phyloP scores from a whole-genome alignment of 2,888 invertebrate genomes.

The Timandra comae region DNA sequence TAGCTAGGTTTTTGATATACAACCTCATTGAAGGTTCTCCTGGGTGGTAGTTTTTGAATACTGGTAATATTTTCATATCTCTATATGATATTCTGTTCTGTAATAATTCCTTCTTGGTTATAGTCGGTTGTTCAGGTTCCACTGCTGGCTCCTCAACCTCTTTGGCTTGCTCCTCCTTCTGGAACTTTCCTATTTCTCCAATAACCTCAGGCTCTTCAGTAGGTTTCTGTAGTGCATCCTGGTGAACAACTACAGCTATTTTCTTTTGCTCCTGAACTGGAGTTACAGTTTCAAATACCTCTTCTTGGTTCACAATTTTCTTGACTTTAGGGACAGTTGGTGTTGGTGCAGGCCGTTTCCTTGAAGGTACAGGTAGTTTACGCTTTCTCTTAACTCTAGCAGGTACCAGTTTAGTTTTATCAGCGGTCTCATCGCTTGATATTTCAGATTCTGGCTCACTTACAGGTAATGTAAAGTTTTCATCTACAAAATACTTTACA shows the following conservation, averaged over 20 bases:
- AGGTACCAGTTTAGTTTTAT: constrained; percentile 29
- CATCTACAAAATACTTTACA: constrained; percentile 40
- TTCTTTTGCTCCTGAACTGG: constrained; percentile 56
- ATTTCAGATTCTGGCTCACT: constrained; percentile 65
- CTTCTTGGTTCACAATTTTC: constrained; percentile 45
- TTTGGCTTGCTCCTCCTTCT: constrained; percentile 42
- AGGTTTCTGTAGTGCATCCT: constrained; percentile 51
- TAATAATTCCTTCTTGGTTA: constrained; percentile 80
- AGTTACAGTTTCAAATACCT: constrained; percentile 57
- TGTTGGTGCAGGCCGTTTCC: constrained; percentile 41
- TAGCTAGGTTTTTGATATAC: constrained; percentile 95
- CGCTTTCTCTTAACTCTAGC: constrained; percentile 52
- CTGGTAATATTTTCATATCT: constrained; percentile 84
- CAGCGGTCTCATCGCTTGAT: constrained; percentile 56
- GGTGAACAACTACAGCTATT: constrained; percentile 59
- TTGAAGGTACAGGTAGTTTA: constrained; percentile 46
- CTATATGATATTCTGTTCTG: constrained; percentile 82
- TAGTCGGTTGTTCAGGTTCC: constrained; percentile 53
- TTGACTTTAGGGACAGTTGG: constrained; percentile 42
- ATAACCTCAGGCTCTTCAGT: constrained; percentile 50
- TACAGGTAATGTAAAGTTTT: constrained; percentile 35
- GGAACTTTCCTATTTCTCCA: constrained; percentile 62
- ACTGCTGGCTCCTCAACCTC: constrained; percentile 23
- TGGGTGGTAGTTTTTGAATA: constrained; percentile 90
- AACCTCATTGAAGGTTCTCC: constrained; percentile 89